Evolutionary conservation across 2,797 vertebrate genomes (phyloP), one percentile per base, ranked within the genome.

Genomic region (Hydrophis major): DNA sequence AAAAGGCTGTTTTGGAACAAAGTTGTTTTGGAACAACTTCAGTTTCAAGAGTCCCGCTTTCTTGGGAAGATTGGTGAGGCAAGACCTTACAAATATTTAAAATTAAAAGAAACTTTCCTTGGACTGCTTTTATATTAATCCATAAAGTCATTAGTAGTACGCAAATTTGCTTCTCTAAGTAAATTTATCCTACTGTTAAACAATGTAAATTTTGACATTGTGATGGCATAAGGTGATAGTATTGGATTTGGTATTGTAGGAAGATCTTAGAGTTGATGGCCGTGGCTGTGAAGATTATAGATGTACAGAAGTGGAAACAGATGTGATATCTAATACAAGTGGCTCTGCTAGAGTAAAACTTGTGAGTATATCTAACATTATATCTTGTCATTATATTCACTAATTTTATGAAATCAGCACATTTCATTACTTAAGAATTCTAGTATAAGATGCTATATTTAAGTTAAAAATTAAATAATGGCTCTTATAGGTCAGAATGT

Each of bases 201-300:
- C 2, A 66, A 18, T 87, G 11, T 2, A 78, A 37, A 42, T 42
- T 78, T 78, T 78, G 37, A 78, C 69, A 78, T 42, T 42, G 74
- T 42, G 50, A 32, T 69, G n/a, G 50, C 25, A 37, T 93, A 7
- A 25, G 5, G 88, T 50, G 93, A 91, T 2, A 47, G n/a, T 14
- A 42, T 74, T 47, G 86, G 94, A 89, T 0, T 94, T 83, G 13
- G 0, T 89, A 2, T 22, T 87, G 87, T 96, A 99, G 99, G 99
- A 99, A 97, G 99, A 99, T 89, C 97, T 99, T 83, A 98, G 99
- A 1, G 97, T 98, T 96, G 99, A 99, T 63, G 99, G 99, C 32
- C 98, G 99, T 90, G 97, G 98, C 92, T 99, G 99, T 95, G 99
- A 99, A 96, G 99, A 99, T 96, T 99, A 99, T 97, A 98, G 99